Conservation (phyloP, 35 echinoderm and acorn worm genomes). For the Nesometra sesokonis region DNA sequence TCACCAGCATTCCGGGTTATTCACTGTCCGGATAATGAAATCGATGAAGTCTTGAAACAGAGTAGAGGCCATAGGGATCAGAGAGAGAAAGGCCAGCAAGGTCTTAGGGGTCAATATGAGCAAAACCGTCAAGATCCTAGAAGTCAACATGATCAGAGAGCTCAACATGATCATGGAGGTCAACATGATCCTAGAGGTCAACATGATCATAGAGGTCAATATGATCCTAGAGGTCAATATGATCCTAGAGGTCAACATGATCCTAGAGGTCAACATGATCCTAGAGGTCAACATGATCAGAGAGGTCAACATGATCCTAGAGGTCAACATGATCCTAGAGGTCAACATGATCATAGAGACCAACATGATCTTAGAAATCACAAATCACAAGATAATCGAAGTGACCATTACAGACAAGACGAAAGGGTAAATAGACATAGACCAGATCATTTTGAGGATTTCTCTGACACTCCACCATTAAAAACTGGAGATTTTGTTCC, state of each 20-base stretch:
- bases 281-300: neutral
- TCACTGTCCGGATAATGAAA: neutral
- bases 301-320: too few species aligned
- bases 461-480: neutral
- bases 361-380: neutral
- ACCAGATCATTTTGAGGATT: neutral
- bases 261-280: neutral
- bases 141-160: neutral
- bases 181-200: too few species aligned
- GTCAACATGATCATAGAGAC: too few species aligned
- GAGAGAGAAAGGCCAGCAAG: too few species aligned
- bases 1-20: neutral
- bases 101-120: too few species aligned
- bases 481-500: neutral
- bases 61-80: too few species aligned
- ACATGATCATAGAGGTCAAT: too few species aligned
- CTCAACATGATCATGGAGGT: neutral
- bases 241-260: too few species aligned
- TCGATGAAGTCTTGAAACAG: neutral
- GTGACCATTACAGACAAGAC: neutral
- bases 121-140: too few species aligned
- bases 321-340: too few species aligned
- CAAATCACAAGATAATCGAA: neutral
- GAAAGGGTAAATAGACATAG: neutral
- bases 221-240: too few species aligned